A percentile compares a stretch with the other conserved stretches of the same genome.
Evolutionary conservation across 2,113 vertebrate genomes (phyloP).

Genomic region (Cygnus atratus): DNA sequence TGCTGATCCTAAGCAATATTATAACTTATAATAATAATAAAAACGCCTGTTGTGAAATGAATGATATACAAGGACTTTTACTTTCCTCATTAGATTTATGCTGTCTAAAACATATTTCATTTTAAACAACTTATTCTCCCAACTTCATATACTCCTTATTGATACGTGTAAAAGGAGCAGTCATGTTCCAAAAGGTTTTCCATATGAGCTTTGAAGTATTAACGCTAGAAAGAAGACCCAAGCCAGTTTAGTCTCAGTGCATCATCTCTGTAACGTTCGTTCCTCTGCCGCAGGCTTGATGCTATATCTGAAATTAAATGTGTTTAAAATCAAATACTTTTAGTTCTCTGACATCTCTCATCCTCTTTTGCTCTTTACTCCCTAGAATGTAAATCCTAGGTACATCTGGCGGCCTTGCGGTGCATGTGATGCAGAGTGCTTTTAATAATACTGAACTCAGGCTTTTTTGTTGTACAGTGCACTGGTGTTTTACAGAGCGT

Average conservation of each 20-base stretch:
- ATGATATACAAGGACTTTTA: not conserved
- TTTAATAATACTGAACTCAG: not conserved
- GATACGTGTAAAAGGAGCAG: not conserved
- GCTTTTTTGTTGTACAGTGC: accelerated
- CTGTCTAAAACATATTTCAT: not conserved
- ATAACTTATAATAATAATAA: no score
- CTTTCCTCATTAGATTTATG: not conserved
- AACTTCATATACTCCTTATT: not conserved
- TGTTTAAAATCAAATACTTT: not conserved
- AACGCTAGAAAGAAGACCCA: not conserved
- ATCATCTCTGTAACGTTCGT: not conserved
- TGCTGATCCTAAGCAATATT: not conserved
- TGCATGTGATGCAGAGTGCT: not conserved
- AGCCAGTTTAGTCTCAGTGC: not conserved
- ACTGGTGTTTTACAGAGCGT: not conserved
- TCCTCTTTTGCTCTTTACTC: not conserved
- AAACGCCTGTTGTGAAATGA: not conserved
- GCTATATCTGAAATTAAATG: not conserved
- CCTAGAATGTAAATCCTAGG: not conserved
- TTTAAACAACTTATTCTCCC: not conserved
- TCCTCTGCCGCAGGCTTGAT: not conserved
- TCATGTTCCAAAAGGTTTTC: not conserved
- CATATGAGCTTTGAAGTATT: not conserved
- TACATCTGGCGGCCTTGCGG: not conserved
- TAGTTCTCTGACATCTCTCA: not conserved